These are phyloP conservation scores for Arothron firmamentum DNA, from an alignment of 2,113 vertebrate species.

Conservation along the genomic window DNA sequence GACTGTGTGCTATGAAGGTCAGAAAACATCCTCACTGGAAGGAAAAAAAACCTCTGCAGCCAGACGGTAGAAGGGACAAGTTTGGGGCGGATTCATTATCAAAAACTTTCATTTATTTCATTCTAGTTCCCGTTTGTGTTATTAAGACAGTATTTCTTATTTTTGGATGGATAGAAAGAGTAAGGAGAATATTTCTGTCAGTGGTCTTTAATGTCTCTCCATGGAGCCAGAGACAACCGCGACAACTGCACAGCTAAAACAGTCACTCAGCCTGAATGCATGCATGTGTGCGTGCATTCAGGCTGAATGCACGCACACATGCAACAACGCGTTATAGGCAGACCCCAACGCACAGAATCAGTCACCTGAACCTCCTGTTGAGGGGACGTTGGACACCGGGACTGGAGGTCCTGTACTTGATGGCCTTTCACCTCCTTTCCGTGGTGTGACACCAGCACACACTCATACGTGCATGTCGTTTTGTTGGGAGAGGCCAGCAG, in stretches of 20 bases:
- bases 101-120: conserved; percentile 2
- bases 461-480: conserved; percentile 60
- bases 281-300: no score
- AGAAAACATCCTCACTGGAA: conserved; percentile 52
- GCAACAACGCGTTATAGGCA: no score
- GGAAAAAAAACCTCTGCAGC: conserved; percentile 4
- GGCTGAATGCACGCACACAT: conserved; percentile 20
- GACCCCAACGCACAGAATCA: conserved; percentile 9
- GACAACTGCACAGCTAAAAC: conserved; percentile 17
- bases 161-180: background rate
- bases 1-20: conserved; percentile 63
- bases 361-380: conserved; percentile 47
- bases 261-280: conserved; percentile 35
- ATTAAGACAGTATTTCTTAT: background rate
- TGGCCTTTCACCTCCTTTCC: conserved; percentile 67
- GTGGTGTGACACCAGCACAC: conserved; percentile 65
- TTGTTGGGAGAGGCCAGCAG: conserved; percentile 63
- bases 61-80: background rate
- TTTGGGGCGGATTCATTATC: background rate
- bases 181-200: no score
- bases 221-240: conserved; percentile 4
- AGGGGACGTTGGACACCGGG: conserved; percentile 62
- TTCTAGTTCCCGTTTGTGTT: background rate
- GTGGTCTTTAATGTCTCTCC: background rate
- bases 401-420: conserved; percentile 39